Evolutionary conservation across 2,797 vertebrate species (phyloP).

Genomic region (Buceros bicornis): DNA sequence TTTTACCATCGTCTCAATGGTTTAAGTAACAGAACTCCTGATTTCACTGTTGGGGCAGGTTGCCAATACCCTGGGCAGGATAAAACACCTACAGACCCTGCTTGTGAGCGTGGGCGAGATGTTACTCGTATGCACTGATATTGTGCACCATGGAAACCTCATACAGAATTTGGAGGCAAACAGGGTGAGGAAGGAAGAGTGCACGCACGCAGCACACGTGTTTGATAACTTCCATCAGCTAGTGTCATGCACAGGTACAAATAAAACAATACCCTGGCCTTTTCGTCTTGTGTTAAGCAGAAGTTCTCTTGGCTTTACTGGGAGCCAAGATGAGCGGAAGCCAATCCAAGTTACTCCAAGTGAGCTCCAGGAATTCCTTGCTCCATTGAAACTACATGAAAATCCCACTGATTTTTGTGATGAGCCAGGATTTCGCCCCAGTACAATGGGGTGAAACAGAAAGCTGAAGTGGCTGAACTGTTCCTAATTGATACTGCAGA

Average conservation of each 20-base stretch:
- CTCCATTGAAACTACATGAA: background rate
- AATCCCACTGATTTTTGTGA: background rate
- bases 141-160: background rate
- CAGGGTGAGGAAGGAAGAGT: background rate
- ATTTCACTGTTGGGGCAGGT: background rate
- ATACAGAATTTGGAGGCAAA: background rate
- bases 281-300: background rate
- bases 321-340: background rate
- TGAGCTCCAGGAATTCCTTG: background rate
- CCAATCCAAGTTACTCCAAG: background rate
- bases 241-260: background rate
- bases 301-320: background rate
- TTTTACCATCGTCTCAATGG: background rate
- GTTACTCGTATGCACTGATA: accelerated
- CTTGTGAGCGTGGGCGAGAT: background rate
- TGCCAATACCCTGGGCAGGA: background rate
- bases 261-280: background rate
- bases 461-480: background rate
- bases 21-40: background rate
- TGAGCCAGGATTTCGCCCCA: background rate
- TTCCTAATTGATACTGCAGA: background rate
- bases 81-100: background rate
- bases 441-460: background rate
- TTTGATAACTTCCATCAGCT: background rate
- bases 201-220: accelerated